Percentiles rank a stretch among this genome's conserved stretches.
These are phyloP conservation scores for Cerceris rybyensis DNA, from an alignment of 2,888 invertebrate genomes.

Conservation along the genomic window DNA sequence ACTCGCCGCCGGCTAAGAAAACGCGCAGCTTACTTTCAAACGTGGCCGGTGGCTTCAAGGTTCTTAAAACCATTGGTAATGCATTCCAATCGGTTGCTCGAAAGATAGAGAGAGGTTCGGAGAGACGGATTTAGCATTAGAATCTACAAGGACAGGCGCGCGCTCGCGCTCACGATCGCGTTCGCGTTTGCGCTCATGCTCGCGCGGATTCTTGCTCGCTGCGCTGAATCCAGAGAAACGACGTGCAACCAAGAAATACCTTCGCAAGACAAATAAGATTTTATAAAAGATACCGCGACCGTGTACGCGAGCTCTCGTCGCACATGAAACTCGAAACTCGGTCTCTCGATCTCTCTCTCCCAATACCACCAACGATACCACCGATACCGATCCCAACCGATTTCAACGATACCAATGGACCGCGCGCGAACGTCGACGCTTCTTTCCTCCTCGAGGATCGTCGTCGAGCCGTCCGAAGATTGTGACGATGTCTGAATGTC, in stretches of 20 bases:
- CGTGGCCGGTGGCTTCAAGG: constrained; percentile 69
- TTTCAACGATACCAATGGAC: too few relatives aligned
- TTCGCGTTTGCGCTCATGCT: constrained; percentile 47
- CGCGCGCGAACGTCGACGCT: too few relatives aligned
- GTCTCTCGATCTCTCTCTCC: too few relatives aligned
- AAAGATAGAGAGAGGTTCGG: constrained; percentile 70
- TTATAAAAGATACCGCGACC: constrained; percentile 48
- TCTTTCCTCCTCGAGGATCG: too few relatives aligned
- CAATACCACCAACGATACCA: too few relatives aligned
- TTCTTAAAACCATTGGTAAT: constrained; percentile 70
- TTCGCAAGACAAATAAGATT: constrained; percentile 61
- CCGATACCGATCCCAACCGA: too few relatives aligned
- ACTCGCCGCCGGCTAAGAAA: constrained; percentile 61
- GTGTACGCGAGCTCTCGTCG: not conserved
- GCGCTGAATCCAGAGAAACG: constrained; percentile 64
- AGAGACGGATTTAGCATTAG: constrained; percentile 71
- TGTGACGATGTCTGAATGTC: too few relatives aligned
- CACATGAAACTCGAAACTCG: constrained; percentile 50
- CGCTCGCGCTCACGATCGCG: constrained; percentile 42
- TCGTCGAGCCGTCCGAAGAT: too few relatives aligned
- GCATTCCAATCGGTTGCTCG: constrained; percentile 69
- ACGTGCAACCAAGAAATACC: constrained; percentile 59
- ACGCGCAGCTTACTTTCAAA: constrained; percentile 69
- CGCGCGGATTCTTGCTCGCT: constrained; percentile 55
- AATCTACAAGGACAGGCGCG: constrained; percentile 67